Conservation (phyloP, 2,888 invertebrate genomes). For the Rhaphigaster nebulosa region DNA sequence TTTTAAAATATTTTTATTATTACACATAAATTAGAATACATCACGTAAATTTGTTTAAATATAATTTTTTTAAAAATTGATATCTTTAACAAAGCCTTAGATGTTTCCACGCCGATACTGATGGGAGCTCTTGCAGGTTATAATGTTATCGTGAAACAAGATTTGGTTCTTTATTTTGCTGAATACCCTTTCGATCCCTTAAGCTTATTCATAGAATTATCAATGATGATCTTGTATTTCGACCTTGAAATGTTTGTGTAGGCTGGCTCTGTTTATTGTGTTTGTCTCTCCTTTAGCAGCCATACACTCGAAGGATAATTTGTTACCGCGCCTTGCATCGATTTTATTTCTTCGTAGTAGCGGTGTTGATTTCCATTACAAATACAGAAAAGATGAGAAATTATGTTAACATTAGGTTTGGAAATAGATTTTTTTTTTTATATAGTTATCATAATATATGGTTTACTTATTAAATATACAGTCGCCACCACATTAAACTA, state of each 20-base stretch:
- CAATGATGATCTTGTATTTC: slow-evolving; percentile 31
- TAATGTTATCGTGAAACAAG: slow-evolving; percentile 20
- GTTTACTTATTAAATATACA: too few relatives aligned
- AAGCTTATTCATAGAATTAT: slow-evolving; percentile 28
- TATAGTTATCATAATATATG: too few relatives aligned
- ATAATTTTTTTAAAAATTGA: too few relatives aligned
- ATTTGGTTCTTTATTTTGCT: slow-evolving; percentile 22
- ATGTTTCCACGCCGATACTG: background rate
- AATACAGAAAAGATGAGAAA: too few relatives aligned
- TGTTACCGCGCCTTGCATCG: background rate
- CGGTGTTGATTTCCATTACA: too few relatives aligned
- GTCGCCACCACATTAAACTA: too few relatives aligned
- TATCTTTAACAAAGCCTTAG: background rate
- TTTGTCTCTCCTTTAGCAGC: background rate
- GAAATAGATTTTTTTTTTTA: too few relatives aligned
- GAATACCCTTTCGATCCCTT: background rate
- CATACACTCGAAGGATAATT: background rate
- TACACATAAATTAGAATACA: too few relatives aligned
- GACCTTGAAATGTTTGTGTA: slow-evolving; percentile 32
- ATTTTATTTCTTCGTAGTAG: background rate
- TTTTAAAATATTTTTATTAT: too few relatives aligned
- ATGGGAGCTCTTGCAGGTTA: background rate
- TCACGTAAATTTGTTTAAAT: too few relatives aligned
- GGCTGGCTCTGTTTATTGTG: slow-evolving; percentile 35
- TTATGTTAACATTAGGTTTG: too few relatives aligned